Percentiles rank a stretch among this genome's conserved stretches.
Evolutionary conservation across 2,797 vertebrate species (phyloP).

Genomic region (Coluber constrictor): DNA sequence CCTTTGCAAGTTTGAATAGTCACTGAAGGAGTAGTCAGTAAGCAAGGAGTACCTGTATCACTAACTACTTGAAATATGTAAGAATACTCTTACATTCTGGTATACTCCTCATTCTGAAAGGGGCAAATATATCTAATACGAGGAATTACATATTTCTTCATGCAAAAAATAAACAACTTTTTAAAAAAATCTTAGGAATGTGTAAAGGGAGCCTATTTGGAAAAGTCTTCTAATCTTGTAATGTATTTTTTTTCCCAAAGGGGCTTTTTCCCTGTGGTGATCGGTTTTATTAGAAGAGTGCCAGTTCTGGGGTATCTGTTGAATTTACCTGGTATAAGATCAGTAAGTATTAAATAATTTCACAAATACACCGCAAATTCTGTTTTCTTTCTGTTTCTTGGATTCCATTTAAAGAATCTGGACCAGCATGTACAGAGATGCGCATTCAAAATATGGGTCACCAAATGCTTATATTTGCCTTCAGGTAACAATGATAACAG

Average conservation of each 20-base stretch:
- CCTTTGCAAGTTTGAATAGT: not conserved
- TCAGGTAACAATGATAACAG: not conserved
- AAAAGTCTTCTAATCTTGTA: not conserved
- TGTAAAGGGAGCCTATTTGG: not conserved
- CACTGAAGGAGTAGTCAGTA: not conserved
- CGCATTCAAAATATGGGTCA: not conserved
- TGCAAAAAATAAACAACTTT: not conserved
- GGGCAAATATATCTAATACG: not conserved
- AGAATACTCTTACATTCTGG: not conserved
- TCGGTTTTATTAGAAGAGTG: slow-evolving; percentile 95
- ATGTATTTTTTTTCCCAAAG: slow-evolving; percentile 63
- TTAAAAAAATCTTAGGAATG: not conserved
- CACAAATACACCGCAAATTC: not conserved
- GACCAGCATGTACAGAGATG: not conserved
- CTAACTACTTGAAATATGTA: not conserved
- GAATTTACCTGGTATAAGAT: slow-evolving; percentile 94
- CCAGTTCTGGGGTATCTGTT: slow-evolving; percentile 90
- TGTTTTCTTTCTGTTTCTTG: not conserved
- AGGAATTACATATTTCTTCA: not conserved
- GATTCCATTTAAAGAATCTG: not conserved
- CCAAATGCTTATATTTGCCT: not conserved
- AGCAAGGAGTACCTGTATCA: not conserved
- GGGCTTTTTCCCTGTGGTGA: slow-evolving; percentile 93
- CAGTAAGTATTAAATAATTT: slow-evolving; percentile 77
- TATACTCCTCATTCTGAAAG: not conserved